phyloP scores from a whole-genome alignment of 2,888 invertebrate species.

The Blomia tropicalis region DNA sequence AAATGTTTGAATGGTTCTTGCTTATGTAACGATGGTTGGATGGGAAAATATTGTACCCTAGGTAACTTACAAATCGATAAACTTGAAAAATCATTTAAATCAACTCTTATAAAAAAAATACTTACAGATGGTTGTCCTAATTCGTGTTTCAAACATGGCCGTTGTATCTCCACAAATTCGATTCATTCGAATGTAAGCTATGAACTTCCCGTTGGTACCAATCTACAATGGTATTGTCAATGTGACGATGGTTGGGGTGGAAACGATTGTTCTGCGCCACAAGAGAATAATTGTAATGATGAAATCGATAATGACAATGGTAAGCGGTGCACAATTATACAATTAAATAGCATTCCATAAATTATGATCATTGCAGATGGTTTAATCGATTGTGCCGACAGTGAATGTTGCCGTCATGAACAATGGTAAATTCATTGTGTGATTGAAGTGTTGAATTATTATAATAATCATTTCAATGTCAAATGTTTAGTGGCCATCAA shows the following conservation, averaged over 20 bases:
- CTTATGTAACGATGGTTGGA: slow-evolving; percentile 89
- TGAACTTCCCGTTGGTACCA: neutral
- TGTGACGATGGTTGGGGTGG: slow-evolving; percentile 95
- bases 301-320: slow-evolving; percentile 93
- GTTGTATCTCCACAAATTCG: slow-evolving; percentile 46
- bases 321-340: slow-evolving; percentile 36
- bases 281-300: slow-evolving; percentile 86
- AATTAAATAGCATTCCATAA: neutral
- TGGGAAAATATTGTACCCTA: slow-evolving; percentile 89
- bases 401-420: slow-evolving; percentile 78
- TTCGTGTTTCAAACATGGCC: slow-evolving; percentile 78
- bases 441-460: neutral
- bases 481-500: slow-evolving; percentile 15
- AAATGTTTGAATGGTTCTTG: slow-evolving; percentile 96
- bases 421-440: slow-evolving; percentile 62
- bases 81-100: neutral
- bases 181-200: neutral
- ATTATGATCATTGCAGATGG: slow-evolving; percentile 54
- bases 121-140: slow-evolving; percentile 53
- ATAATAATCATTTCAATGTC: neutral
- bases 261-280: slow-evolving; percentile 69
- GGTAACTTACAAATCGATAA: slow-evolving; percentile 35
- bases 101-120: neutral
- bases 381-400: slow-evolving; percentile 90
- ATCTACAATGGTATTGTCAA: slow-evolving; percentile 64